These are phyloP conservation scores for Macquaria australasica DNA, from an alignment of 2,113 vertebrate genomes.

Conservation along the genomic window DNA sequence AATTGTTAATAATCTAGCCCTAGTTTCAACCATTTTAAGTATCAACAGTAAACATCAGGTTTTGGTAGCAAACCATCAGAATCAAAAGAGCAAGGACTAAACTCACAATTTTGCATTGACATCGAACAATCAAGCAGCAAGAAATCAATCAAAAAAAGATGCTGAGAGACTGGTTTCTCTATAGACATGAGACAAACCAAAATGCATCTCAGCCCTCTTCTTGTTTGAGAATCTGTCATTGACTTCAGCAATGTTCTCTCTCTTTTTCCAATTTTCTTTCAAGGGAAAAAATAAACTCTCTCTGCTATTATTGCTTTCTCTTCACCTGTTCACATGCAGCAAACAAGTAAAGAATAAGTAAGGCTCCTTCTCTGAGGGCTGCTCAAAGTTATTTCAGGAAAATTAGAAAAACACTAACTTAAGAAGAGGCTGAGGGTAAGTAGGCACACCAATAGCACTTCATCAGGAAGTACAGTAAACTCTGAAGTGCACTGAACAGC, in stretches of 20 bases:
- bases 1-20: not conserved
- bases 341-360: not conserved
- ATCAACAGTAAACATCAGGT: not conserved
- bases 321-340: not conserved
- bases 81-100: not conserved
- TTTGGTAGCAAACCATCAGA: not conserved
- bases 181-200: not conserved
- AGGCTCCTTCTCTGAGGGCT: not conserved
- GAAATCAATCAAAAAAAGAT: not conserved
- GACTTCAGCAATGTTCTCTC: not conserved
- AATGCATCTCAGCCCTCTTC: not conserved
- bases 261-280: not conserved
- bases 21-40: not conserved
- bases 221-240: not conserved
- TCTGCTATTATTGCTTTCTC: not conserved
- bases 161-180: not conserved
- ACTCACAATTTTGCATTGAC: not conserved
- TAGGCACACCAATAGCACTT: not conserved
- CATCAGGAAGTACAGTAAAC: not conserved
- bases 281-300: not conserved
- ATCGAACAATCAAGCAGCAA: not conserved
- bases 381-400: not conserved
- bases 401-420: not conserved
- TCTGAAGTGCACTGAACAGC: not conserved
- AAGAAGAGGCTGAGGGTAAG: not conserved